Conservation (phyloP, 2,797 vertebrate species). For the Epinephelus malabaricus region DNA sequence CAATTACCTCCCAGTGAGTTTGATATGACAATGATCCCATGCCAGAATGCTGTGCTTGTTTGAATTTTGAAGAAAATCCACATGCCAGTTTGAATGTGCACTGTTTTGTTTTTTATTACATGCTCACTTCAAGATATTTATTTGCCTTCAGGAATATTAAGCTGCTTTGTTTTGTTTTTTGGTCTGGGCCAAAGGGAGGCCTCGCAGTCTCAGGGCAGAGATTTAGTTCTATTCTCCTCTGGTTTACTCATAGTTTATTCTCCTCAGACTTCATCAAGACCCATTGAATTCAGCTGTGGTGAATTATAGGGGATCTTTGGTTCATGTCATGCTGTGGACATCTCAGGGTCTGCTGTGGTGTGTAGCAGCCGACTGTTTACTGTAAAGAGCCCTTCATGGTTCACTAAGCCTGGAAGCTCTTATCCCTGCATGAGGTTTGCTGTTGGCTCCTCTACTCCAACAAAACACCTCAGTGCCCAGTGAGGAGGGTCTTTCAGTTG, state of each 20-base stretch:
- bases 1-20: conserved; percentile 37
- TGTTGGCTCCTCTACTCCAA: conserved; percentile 13
- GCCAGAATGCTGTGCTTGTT: conserved; percentile 46
- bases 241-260: conserved; percentile 17
- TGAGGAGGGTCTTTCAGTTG: conserved; percentile 6
- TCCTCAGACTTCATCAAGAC: conserved; percentile 28
- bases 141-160: conserved; percentile 27
- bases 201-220: neutral
- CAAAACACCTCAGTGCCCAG: conserved; percentile 19
- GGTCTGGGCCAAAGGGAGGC: neutral
- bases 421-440: conserved; percentile 61
- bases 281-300: conserved; percentile 34
- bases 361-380: conserved; percentile 44
- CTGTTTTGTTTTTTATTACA: conserved; percentile 40
- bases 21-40: conserved; percentile 11
- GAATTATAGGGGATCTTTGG: conserved; percentile 42
- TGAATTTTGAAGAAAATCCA: conserved; percentile 36
- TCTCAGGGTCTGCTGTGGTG: conserved; percentile 46
- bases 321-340: conserved; percentile 44
- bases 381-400: conserved; percentile 29
- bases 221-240: neutral
- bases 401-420: conserved; percentile 58
- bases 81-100: conserved; percentile 32
- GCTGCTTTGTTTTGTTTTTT: neutral
- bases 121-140: conserved; percentile 26